Evolutionary conservation across 2,113 vertebrate species (phyloP).

Genomic region (Trematocara variabile): DNA sequence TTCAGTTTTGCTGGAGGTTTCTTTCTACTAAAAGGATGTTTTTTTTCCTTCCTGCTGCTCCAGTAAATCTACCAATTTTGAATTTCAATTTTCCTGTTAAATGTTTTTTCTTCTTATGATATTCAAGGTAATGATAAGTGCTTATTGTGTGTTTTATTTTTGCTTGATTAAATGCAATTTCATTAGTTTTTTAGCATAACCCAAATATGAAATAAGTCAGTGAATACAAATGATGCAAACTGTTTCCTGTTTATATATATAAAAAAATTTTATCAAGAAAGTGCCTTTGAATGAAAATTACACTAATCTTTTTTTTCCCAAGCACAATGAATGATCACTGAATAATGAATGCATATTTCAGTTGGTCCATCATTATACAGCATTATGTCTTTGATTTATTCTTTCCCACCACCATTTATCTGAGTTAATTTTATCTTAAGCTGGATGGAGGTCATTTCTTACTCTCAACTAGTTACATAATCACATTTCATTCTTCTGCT

Average conservation of each 20-base stretch:
- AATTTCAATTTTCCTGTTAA: not conserved
- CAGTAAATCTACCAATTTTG: not conserved
- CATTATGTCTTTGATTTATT: constrained; percentile 19
- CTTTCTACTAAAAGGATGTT: not conserved
- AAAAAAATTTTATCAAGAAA: not conserved
- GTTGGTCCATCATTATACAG: constrained; percentile 14
- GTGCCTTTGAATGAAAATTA: constrained; percentile 10
- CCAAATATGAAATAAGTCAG: not conserved
- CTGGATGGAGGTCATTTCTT: constrained; percentile 33
- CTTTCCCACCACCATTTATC: constrained; percentile 15
- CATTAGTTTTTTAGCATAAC: not conserved
- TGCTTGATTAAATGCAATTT: not conserved
- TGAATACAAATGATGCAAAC: not conserved
- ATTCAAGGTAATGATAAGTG: not conserved
- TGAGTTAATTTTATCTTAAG: constrained; percentile 43
- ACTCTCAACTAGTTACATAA: constrained; percentile 26
- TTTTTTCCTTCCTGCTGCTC: not conserved
- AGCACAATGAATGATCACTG: not conserved
- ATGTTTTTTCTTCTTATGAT: not conserved
- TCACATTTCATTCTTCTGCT: constrained; percentile 32
- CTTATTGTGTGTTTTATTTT: not conserved
- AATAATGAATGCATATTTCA: constrained; percentile 17
- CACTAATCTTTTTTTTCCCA: not conserved
- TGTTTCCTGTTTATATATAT: not conserved
- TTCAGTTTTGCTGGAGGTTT: not conserved